Percentiles rank a stretch among this genome's conserved stretches.
phyloP scores from a whole-genome alignment of 2,113 vertebrate species.

The Irena cyanogastra region DNA sequence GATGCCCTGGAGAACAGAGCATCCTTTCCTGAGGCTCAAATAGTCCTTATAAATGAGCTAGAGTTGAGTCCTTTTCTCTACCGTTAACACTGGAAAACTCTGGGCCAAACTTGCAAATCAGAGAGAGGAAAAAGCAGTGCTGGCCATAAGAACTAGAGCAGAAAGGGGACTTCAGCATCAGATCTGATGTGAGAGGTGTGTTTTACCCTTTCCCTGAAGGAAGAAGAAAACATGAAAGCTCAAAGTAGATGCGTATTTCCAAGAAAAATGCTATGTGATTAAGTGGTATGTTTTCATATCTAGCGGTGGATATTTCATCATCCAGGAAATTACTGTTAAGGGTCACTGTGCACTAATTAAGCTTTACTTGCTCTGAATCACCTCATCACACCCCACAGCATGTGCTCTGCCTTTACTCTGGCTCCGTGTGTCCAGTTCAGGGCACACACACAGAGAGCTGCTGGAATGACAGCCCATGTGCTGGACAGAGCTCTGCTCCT shows the following conservation, averaged over 20 bases:
- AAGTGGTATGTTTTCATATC: neutral
- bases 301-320: neutral
- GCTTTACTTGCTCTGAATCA: neutral
- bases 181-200: neutral
- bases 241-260: neutral
- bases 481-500: neutral
- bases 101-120: neutral
- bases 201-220: neutral
- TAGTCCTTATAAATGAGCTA: neutral
- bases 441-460: neutral
- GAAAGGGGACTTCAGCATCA: neutral
- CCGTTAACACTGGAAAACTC: neutral
- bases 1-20: neutral
- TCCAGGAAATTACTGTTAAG: constrained; percentile 2
- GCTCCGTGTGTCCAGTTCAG: neutral
- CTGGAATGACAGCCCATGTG: neutral
- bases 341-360: neutral
- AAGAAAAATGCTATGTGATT: constrained; percentile 4
- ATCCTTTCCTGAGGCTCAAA: neutral
- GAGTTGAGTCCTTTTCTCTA: neutral
- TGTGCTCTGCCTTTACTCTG: neutral
- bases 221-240: neutral
- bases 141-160: neutral
- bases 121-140: neutral
- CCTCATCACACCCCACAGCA: neutral